Percentiles rank a stretch among this genome's conserved stretches.
Conservation (phyloP, 2,888 invertebrate species). For the Melinaea menophilus region DNA sequence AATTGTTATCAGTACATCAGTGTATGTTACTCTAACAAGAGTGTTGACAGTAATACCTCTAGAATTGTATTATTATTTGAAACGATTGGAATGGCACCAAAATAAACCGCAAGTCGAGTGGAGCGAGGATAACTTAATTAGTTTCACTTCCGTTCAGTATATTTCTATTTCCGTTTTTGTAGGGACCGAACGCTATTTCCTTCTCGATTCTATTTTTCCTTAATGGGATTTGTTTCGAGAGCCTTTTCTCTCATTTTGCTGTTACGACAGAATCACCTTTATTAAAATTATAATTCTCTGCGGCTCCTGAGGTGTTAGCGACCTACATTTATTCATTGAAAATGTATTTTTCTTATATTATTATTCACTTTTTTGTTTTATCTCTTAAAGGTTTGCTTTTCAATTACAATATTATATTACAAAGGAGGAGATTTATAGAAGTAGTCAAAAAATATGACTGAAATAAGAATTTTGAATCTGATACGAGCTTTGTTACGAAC, state of each 20-base stretch:
- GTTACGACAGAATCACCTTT: slow-evolving; percentile 48
- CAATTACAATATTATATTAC: too few relatives aligned
- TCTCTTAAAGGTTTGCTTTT: too few relatives aligned
- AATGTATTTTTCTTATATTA: too few relatives aligned
- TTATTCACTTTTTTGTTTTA: too few relatives aligned
- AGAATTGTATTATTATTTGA: slow-evolving; percentile 59
- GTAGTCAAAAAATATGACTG: too few relatives aligned
- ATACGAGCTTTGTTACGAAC: too few relatives aligned
- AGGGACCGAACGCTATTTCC: slow-evolving; percentile 65
- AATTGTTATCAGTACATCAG: slow-evolving; percentile 64
- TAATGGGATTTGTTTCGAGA: slow-evolving; percentile 67
- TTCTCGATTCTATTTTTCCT: slow-evolving; percentile 68
- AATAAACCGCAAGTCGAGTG: slow-evolving; percentile 68
- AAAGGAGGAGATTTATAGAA: too few relatives aligned
- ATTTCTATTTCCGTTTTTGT: slow-evolving; percentile 75
- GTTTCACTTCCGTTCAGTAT: slow-evolving; percentile 74
- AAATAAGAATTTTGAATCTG: too few relatives aligned
- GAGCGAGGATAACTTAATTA: slow-evolving; percentile 75
- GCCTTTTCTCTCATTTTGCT: slow-evolving; percentile 45
- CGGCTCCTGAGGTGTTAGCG: slow-evolving; percentile 42
- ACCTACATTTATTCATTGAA: slow-evolving; percentile 11
- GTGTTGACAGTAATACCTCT: slow-evolving; percentile 70
- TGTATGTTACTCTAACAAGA: slow-evolving; percentile 58
- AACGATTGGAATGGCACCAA: slow-evolving; percentile 61
- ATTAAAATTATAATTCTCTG: slow-evolving; percentile 54